Base-by-base conservation (phyloP, 1,140 invertebrate genomes). In the Lasioglossum baleicum region DNA sequence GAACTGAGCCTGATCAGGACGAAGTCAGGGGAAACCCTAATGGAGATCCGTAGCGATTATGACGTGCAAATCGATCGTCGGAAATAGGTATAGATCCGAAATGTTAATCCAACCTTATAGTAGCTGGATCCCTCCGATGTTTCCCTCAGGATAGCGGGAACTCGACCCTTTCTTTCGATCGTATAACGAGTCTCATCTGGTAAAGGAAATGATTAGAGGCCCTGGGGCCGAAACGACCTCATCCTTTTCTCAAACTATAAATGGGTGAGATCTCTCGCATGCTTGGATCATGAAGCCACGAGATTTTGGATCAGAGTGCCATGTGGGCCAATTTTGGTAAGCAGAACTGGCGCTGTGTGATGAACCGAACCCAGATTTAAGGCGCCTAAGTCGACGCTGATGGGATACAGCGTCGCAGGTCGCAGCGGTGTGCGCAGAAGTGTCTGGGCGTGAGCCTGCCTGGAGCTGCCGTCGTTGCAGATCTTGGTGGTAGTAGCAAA, bases 81-180 rank as follows among this genome's bases (percentile, higher is more conserved):
- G 70, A 80, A 63, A 56, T 80, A 56, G 64, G 78, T 80, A 80
- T 80, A 80, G 71, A 71, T 70, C 4, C 42, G 42, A 42, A 42
- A 42, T n/a, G n/a, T n/a, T 96, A 97, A 97, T 97, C 96, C 96
- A 97, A 97, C 96, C 95, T 95, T 97, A 96, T 97, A 96, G 96
- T 97, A 97, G 96, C 96, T 97, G 96, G 96, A 97, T 97, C 96
- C 96, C 94, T 95, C 96, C 95, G 96, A 97, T 97, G 96, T 97
- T 97, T 97, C 96, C 95, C 96, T 96, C 96, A 97, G 96, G 96
- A 97, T 95, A 95, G 95, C 94, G 95, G 94, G 94, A 92, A 93
- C 94, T 93, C 93, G 92, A 88, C 69, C 48, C 17, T 92, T 94
- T 94, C 93, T 94, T 95, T n/a, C 92, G 90, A 94, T 94, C 48